These are phyloP conservation scores for Teinopalpus imperialis DNA, from an alignment of 2,888 invertebrate species.

Conservation along the genomic window DNA sequence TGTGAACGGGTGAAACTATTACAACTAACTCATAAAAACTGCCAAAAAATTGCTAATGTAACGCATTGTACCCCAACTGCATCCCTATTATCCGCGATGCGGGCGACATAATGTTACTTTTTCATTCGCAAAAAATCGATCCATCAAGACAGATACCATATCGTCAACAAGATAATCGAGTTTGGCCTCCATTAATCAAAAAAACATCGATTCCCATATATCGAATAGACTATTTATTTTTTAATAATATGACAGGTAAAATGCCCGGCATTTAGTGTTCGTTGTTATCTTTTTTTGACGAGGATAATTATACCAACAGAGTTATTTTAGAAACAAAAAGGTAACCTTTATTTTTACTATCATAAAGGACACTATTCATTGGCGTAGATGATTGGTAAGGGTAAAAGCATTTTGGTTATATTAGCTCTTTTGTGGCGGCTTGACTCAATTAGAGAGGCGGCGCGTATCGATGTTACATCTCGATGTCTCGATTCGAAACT, in stretches of 20 bases:
- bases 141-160: slow-evolving; percentile 45
- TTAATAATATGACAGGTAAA: slow-evolving; percentile 78
- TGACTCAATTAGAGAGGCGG: slow-evolving; percentile 79
- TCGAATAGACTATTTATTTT: slow-evolving; percentile 63
- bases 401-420: slow-evolving; percentile 36
- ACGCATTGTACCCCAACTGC: slow-evolving; percentile 37
- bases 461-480: slow-evolving; percentile 69
- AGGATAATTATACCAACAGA: neutral
- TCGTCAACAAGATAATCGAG: slow-evolving; percentile 72
- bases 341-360: neutral
- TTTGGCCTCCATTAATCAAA: slow-evolving; percentile 72
- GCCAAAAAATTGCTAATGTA: slow-evolving; percentile 46
- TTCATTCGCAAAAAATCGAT: slow-evolving; percentile 40
- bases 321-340: neutral
- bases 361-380: slow-evolving; percentile 35
- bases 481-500: slow-evolving; percentile 68
- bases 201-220: slow-evolving; percentile 73
- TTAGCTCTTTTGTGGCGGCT: slow-evolving; percentile 72
- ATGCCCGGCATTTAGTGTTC: slow-evolving; percentile 77
- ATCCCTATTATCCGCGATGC: slow-evolving; percentile 46
- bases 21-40: slow-evolving; percentile 30
- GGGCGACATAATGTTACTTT: slow-evolving; percentile 53
- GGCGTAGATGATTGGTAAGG: neutral
- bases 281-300: slow-evolving; percentile 48
- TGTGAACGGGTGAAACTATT: slow-evolving; percentile 63